Evolutionary conservation across 2,113 vertebrate species (phyloP).

Genomic region (Ptilorrhoa leucosticta): DNA sequence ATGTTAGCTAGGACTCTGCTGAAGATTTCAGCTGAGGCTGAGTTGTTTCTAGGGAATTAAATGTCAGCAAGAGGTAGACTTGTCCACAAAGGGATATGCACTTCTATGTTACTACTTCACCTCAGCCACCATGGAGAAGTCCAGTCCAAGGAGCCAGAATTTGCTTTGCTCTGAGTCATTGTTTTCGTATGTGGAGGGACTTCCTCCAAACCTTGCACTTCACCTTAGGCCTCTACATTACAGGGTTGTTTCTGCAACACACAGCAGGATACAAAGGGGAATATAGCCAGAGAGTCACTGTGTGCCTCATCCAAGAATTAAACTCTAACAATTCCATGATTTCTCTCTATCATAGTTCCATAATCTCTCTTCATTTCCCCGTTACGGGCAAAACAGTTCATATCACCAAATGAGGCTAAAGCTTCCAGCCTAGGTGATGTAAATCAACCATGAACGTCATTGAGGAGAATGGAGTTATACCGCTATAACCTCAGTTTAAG

Average conservation of each 20-base stretch:
- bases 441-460: not conserved
- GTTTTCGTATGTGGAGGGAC: not conserved
- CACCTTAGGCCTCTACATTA: not conserved
- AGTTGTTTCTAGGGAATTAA: not conserved
- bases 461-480: not conserved
- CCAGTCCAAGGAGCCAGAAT: not conserved
- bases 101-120: not conserved
- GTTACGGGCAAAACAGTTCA: not conserved
- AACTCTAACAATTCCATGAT: fast-evolving
- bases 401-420: not conserved
- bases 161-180: not conserved
- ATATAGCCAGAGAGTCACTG: not conserved
- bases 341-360: not conserved
- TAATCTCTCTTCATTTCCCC: not conserved
- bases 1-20: not conserved
- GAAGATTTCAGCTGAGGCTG: not conserved
- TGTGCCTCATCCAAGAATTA: not conserved
- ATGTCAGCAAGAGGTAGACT: not conserved
- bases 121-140: not conserved
- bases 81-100: not conserved
- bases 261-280: not conserved
- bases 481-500: not conserved
- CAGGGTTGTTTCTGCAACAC: not conserved
- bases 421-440: not conserved
- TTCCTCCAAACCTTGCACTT: not conserved